Conservation (phyloP, 2,888 invertebrate species). For the Phalera bucephala region DNA sequence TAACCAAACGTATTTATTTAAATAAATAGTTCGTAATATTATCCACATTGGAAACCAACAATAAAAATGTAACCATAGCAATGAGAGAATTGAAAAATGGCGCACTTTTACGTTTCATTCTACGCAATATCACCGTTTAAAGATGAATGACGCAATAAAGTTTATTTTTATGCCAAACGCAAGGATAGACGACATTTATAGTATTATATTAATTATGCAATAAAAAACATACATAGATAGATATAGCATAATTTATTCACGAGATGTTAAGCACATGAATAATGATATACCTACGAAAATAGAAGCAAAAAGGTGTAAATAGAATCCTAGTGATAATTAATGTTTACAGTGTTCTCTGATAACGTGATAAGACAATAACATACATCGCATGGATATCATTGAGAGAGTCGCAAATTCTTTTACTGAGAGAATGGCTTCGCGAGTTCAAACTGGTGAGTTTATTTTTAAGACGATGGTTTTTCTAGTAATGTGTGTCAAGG, state of each 20-base stretch:
- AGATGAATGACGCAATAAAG: too few species aligned
- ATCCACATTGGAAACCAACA: too few species aligned
- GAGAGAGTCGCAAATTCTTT: conserved; percentile 1
- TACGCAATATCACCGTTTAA: not conserved
- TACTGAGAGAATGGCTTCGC: conserved; percentile 39
- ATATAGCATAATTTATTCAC: too few species aligned
- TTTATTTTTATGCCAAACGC: too few species aligned
- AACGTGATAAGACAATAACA: not conserved
- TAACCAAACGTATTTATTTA: too few species aligned
- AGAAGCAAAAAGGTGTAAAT: not conserved
- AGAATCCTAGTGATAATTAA: not conserved
- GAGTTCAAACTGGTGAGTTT: conserved; percentile 58
- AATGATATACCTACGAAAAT: too few species aligned
- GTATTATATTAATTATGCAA: too few species aligned
- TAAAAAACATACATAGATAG: too few species aligned
- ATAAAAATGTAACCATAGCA: conserved; percentile 14
- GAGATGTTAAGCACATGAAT: too few species aligned
- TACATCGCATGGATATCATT: not conserved
- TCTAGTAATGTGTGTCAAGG: not conserved
- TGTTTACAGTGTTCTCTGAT: not conserved
- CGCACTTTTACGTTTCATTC: not conserved
- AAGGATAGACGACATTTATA: too few species aligned
- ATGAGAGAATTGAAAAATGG: not conserved
- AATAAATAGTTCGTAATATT: too few species aligned
- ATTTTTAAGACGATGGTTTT: not conserved